A percentile compares a stretch with the other conserved stretches of the same genome.
Evolutionary conservation across 2,888 invertebrate species (phyloP).

Genomic region (Meloe dianella): DNA sequence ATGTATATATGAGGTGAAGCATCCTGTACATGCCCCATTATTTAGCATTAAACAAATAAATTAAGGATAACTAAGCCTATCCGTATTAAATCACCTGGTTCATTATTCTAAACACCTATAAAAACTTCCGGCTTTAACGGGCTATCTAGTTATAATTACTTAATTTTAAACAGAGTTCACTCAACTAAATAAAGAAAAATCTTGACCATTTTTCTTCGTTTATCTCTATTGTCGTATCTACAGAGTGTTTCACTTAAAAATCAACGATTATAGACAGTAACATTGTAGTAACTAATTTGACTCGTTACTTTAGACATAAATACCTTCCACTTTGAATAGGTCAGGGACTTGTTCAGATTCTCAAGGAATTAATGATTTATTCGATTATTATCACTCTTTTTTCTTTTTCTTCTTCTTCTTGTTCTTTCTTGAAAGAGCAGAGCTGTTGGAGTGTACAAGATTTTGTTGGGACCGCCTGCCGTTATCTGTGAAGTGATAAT

Average conservation of each 20-base stretch:
- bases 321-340: too few species aligned
- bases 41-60: constrained; percentile 3
- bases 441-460: constrained; percentile 45
- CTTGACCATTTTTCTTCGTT: neutral
- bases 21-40: neutral
- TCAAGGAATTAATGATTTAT: neutral
- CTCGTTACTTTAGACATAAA: too few species aligned
- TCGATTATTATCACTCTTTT: neutral
- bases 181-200: neutral
- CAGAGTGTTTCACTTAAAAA: neutral
- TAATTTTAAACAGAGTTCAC: neutral
- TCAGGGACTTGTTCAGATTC: too few species aligned
- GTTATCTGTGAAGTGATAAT: constrained; percentile 56
- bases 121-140: neutral
- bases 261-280: too few species aligned
- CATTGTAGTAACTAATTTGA: too few species aligned
- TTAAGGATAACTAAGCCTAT: neutral
- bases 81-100: neutral
- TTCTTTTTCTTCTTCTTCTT: too few species aligned
- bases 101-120: neutral
- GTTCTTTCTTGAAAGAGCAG: too few species aligned
- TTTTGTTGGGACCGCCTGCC: constrained; percentile 54
- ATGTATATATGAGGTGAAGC: neutral
- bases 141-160: neutral
- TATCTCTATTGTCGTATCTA: neutral